Percentiles rank a stretch among this genome's conserved stretches.
Conservation (phyloP, 2,888 invertebrate genomes). For the Liopterus haemorrhoidalis region DNA sequence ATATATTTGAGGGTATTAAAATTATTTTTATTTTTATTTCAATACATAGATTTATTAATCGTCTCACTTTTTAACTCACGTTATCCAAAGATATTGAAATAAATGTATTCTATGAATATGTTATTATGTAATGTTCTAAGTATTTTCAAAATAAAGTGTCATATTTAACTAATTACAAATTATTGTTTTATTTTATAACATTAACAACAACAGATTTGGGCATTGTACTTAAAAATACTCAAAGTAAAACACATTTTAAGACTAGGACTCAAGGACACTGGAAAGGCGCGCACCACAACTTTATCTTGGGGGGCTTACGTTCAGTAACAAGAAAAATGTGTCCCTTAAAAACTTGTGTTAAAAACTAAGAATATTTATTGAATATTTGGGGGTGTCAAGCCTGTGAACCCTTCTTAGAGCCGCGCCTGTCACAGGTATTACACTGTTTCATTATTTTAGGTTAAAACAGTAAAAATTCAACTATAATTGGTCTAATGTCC, state of each 20-base stretch:
- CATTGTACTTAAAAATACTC: not conserved
- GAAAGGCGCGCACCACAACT: no score
- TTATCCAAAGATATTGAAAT: slow-evolving; percentile 25
- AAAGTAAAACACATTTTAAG: not conserved
- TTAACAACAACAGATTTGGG: slow-evolving; percentile 16
- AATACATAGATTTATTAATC: slow-evolving; percentile 24
- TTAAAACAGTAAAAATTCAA: no score
- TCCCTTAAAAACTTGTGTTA: no score
- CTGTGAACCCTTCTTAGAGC: no score
- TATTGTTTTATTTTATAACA: slow-evolving; percentile 1
- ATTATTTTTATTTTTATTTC: slow-evolving; percentile 21
- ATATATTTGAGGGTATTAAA: slow-evolving; percentile 19
- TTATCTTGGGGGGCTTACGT: no score
- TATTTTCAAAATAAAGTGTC: slow-evolving; percentile 24
- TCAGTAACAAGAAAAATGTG: no score
- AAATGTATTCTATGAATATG: slow-evolving; percentile 25
- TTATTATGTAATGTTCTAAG: slow-evolving; percentile 24
- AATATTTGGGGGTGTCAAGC: no score
- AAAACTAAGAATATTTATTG: no score
- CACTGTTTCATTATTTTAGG: no score
- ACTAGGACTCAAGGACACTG: no score
- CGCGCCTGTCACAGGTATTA: no score
- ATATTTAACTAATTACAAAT: slow-evolving; percentile 21
- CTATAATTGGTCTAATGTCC: no score
- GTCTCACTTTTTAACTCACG: slow-evolving; percentile 19